Evolutionary conservation across 2,888 invertebrate species (phyloP).

Genomic region (Listrodromus nycthemerus): DNA sequence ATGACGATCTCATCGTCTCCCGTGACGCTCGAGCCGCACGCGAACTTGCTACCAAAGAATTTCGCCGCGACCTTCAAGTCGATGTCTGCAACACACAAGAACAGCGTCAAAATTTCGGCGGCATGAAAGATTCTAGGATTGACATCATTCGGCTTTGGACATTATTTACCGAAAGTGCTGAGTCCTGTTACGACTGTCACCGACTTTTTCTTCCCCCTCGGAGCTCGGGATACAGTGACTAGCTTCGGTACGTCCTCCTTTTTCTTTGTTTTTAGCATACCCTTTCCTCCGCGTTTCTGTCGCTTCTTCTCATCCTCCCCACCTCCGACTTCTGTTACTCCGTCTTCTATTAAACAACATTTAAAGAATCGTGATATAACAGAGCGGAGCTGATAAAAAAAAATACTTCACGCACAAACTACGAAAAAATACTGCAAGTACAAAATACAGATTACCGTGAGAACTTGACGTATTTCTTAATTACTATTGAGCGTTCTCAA

Average conservation of each 20-base stretch:
- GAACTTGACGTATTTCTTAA: no score
- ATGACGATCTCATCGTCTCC: constrained; percentile 99
- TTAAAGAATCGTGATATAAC: background rate
- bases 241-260: constrained; percentile 95
- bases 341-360: constrained; percentile 81
- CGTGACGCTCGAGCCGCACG: constrained; percentile 99
- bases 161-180: constrained; percentile 93
- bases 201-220: constrained; percentile 99
- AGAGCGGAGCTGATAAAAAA: no score
- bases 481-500: no score
- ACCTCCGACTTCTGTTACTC: constrained; percentile 88
- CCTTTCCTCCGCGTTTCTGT: constrained; percentile 98
- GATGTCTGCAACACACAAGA: constrained; percentile 89
- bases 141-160: background rate
- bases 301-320: constrained; percentile 97
- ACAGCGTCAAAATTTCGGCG: background rate
- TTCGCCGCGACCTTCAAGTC: constrained; percentile 99
- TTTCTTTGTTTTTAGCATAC: constrained; percentile 97
- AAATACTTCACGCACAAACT: no score
- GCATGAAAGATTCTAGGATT: background rate
- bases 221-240: constrained; percentile 94
- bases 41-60: constrained; percentile 98
- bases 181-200: constrained; percentile 99
- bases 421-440: no score
- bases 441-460: background rate